phyloP scores from a whole-genome alignment of 92 coral and sea anemone species.

The Paramuricea clavata region DNA sequence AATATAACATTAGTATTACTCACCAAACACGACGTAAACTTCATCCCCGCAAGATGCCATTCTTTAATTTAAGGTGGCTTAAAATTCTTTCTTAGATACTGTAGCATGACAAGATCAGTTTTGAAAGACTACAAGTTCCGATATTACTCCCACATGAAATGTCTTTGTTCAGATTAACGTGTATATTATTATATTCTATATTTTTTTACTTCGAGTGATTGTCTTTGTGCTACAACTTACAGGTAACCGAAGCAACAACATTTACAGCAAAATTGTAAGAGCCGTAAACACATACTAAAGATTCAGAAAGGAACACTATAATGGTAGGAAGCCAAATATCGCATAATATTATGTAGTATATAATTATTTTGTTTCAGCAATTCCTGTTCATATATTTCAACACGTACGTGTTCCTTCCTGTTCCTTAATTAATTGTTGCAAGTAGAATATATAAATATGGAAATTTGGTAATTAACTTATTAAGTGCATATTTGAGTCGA shows the following conservation, averaged over 20 bases:
- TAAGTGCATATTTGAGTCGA: not conserved
- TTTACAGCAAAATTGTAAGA: not conserved
- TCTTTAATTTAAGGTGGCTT: not conserved
- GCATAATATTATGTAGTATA: no score
- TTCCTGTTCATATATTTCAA: constrained; percentile 9
- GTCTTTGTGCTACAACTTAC: not conserved
- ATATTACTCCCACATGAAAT: not conserved
- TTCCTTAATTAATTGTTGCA: not conserved
- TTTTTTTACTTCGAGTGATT: not conserved
- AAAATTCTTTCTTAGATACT: not conserved
- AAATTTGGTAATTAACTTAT: not conserved
- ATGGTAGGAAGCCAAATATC: no score
- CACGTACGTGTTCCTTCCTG: not conserved
- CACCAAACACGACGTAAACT: constrained; percentile 6
- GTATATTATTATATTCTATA: not conserved
- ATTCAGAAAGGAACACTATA: no score
- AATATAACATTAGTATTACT: not conserved
- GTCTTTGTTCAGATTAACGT: not conserved
- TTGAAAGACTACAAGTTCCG: not conserved
- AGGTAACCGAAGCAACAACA: constrained; percentile 7
- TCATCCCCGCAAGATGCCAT: constrained; percentile 9
- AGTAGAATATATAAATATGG: not conserved
- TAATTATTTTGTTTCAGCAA: constrained; percentile 6
- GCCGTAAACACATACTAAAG: no score
- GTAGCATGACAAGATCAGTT: not conserved